These are phyloP conservation scores for Spheniscus humboldti DNA, from an alignment of 2,797 vertebrate species.

Conservation along the genomic window DNA sequence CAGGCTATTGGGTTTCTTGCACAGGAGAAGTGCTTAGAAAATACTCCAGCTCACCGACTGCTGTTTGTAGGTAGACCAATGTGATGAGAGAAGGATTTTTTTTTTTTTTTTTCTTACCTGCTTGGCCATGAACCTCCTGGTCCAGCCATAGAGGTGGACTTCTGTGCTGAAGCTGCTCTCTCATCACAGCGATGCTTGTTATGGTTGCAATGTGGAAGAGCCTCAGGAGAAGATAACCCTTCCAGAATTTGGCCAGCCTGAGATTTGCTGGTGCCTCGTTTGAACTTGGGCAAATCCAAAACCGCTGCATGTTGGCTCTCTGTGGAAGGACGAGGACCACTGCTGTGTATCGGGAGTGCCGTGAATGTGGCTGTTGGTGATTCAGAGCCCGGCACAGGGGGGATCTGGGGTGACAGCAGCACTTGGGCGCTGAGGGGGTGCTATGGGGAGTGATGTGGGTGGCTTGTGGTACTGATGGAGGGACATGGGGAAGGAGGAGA, in stretches of 20 bases:
- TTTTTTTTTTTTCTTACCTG: not conserved
- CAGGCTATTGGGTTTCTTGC: not conserved
- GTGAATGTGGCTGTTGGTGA: not conserved
- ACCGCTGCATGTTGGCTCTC: not conserved
- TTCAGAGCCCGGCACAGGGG: rapidly evolving
- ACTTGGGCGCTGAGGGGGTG: not conserved
- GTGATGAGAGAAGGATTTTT: not conserved
- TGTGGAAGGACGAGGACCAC: not conserved
- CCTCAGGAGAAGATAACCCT: not conserved
- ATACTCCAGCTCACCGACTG: not conserved
- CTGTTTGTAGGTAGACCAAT: not conserved
- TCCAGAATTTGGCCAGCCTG: not conserved
- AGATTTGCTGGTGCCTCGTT: not conserved
- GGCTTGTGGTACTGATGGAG: not conserved
- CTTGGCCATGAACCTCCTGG: not conserved
- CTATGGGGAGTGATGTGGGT: not conserved
- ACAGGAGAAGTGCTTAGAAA: not conserved
- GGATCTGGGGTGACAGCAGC: not conserved
- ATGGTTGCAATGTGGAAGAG: not conserved
- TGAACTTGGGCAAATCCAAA: not conserved
- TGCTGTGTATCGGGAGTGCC: not conserved
- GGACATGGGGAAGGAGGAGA: not conserved
- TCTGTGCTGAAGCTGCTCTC: not conserved
- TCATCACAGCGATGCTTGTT: not conserved
- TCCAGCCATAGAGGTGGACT: not conserved